A percentile compares a stretch with the other conserved stretches of the same genome.
Conservation (phyloP, 2,888 invertebrate genomes). For the Pachycephus smyrnensis region DNA sequence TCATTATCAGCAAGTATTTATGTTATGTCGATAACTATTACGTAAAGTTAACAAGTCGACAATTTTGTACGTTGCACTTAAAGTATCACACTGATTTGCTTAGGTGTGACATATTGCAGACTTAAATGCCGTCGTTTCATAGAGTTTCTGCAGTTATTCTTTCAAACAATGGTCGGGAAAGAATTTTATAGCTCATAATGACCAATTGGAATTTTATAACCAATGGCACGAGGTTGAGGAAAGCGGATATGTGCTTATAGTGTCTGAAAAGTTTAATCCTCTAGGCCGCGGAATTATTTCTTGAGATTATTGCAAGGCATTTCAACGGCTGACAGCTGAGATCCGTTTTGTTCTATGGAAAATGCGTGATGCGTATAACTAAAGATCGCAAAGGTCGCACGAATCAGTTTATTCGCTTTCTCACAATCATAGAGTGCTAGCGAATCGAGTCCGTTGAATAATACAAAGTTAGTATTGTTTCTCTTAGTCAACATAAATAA, state of each 20-base stretch:
- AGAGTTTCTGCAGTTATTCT: too few relatives aligned
- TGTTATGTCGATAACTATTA: neutral
- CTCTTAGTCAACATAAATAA: neutral
- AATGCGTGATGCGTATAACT: neutral
- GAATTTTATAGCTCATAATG: too few relatives aligned
- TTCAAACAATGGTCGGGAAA: too few relatives aligned
- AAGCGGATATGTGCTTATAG: neutral
- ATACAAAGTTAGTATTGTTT: neutral
- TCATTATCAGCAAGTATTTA: neutral
- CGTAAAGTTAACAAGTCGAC: neutral
- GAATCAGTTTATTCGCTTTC: neutral
- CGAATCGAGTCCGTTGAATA: neutral
- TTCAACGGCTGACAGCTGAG: too few relatives aligned
- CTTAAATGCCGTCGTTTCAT: too few relatives aligned
- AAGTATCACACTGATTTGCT: neutral
- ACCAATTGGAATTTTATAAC: too few relatives aligned
- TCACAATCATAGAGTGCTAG: neutral
- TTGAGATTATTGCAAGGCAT: neutral
- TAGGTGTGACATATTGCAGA: too few relatives aligned
- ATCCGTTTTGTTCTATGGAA: neutral
- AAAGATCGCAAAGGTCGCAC: conserved; percentile 4
- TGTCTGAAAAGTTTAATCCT: neutral
- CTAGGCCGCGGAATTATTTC: neutral
- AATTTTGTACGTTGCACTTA: neutral
- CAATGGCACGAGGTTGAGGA: too few relatives aligned